Conservation (phyloP, 2,888 invertebrate genomes). For the Allophyes oxyacanthae region DNA sequence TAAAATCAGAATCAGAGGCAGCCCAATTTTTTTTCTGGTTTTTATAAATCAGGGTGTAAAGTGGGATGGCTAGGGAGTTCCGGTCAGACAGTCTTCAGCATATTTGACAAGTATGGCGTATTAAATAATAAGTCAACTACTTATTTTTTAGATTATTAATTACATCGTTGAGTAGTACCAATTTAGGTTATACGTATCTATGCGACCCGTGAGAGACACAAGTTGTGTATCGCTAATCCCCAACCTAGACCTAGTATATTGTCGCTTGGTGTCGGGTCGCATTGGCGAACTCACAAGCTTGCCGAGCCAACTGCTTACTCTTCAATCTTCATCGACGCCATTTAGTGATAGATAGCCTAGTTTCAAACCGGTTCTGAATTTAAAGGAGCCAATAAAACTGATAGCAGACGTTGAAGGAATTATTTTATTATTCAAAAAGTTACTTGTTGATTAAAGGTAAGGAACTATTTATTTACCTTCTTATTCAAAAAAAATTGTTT, state of each 20-base stretch:
- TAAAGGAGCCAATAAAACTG: slow-evolving; percentile 16
- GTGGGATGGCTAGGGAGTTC: no score
- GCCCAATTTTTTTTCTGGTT: no score
- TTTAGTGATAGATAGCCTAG: slow-evolving; percentile 36
- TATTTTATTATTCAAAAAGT: neutral
- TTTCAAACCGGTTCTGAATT: slow-evolving; percentile 37
- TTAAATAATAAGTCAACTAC: no score
- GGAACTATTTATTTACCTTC: no score
- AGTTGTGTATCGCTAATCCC: slow-evolving; percentile 11
- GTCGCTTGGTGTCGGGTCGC: slow-evolving; percentile 16
- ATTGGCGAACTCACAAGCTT: slow-evolving; percentile 20
- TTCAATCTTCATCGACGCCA: slow-evolving; percentile 17
- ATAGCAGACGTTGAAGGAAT: slow-evolving; percentile 15
- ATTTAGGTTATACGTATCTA: no score
- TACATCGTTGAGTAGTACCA: no score
- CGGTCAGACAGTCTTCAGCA: no score
- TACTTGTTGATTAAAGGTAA: neutral
- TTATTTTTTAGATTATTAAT: no score
- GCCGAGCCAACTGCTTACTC: slow-evolving; percentile 39
- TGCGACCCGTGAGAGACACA: slow-evolving; percentile 16
- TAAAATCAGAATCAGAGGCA: no score
- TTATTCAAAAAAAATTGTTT: no score
- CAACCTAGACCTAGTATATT: slow-evolving; percentile 51
- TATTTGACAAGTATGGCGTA: no score
- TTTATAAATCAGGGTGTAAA: no score